Evolutionary conservation across 1,140 invertebrate genomes (phyloP), one percentile per base, ranked within the genome.

Genomic region (Caenorhabditis tropicalis): DNA sequence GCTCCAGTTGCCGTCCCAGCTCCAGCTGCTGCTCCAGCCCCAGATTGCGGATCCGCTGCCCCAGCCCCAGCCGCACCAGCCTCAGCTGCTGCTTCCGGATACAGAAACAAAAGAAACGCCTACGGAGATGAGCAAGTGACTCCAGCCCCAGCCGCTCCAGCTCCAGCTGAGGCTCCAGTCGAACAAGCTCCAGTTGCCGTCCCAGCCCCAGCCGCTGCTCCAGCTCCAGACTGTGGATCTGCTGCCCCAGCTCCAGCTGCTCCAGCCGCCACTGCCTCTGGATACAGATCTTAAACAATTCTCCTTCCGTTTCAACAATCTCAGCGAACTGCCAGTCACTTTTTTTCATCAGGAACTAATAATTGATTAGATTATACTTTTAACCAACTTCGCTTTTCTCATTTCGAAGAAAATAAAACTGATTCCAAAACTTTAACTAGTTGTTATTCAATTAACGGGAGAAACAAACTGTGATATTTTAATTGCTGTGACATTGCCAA

Each of bases 121-220:
- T 80, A 80, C 46, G 79, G 79, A 80, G 79, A 80, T 24, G 79
- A 80, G 15, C 39, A 43, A 31, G 79, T 80, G 1, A 80, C 79
- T 51, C 80, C 80, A 46, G 80, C 49, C 31, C 43, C 80, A 36
- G 80, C 80, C 0, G 58, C 58, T 5, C 58, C 53, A 56, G 48
- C 79, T 9, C 7, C 79, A 2, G 1, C 79, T 0, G 33, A 39
- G 16, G 79, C 79, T 80, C 79, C 79, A 39, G 46, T 48, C 4
- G 79, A 80, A 46, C 19, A 80, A 19, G 79, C 79, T 15, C 79
- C 79, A 31, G 79, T 80, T 2, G 39, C 39, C 43, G 79, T 48
- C 48, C 79, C 79, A 49, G 79, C 39, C 2, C 79, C 79, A 46
- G 79, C 79, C 33, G 39, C 79, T 16, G 79, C 79, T 33, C 46